phyloP scores from a whole-genome alignment of 2,113 vertebrate genomes.

The Mormyrus lacerda region DNA sequence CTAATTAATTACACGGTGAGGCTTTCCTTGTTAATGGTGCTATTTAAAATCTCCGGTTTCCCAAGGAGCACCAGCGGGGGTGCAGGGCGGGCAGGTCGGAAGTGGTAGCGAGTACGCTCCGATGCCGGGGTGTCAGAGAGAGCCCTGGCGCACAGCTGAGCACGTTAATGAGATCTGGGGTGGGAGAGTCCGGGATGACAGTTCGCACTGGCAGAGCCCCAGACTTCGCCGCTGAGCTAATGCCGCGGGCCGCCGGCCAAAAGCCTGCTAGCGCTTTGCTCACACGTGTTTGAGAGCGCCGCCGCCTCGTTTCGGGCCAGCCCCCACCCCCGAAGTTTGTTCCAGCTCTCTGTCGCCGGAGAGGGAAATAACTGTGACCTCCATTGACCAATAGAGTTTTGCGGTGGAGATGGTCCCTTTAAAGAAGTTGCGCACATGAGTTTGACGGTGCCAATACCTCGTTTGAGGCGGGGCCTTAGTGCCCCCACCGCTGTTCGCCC shows the following conservation, averaged over 20 bases:
- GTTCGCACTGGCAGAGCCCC: conserved; percentile 32
- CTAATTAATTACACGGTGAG: background rate
- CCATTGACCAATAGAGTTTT: background rate
- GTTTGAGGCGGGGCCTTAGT: background rate
- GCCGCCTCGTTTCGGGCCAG: background rate
- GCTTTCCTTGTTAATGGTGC: background rate
- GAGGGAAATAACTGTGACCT: background rate
- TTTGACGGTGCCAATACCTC: background rate
- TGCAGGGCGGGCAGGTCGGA: background rate
- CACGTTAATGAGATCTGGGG: conserved; percentile 32
- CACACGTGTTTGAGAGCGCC: background rate
- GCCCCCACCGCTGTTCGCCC: background rate
- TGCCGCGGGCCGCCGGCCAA: background rate
- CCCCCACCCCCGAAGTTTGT: background rate
- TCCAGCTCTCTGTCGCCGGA: background rate
- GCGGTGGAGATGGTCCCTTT: background rate
- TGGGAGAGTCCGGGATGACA: conserved; percentile 34
- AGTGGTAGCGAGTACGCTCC: background rate
- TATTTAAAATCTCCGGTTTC: background rate
- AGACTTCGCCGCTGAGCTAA: background rate
- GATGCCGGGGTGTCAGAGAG: background rate
- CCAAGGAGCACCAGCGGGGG: background rate
- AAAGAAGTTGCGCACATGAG: background rate
- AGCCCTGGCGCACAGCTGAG: conserved; percentile 2
- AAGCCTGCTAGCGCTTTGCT: background rate